A percentile compares a stretch with the other conserved stretches of the same genome.
phyloP scores from a whole-genome alignment of 2,797 vertebrate species.

The Galagoides demidoff region DNA sequence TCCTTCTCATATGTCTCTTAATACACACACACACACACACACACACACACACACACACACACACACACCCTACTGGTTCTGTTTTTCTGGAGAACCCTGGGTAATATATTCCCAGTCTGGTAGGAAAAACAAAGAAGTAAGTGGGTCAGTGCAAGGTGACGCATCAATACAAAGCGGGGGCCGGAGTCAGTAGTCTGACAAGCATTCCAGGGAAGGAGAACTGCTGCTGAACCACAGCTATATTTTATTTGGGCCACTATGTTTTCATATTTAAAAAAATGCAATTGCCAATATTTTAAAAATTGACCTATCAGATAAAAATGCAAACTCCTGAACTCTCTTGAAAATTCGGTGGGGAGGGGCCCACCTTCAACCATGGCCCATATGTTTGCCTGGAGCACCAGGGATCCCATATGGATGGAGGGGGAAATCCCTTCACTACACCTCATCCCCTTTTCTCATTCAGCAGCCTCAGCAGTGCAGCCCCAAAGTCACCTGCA shows the following conservation, averaged over 20 bases:
- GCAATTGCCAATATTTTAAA: background rate
- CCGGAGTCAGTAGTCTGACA: fast-evolving
- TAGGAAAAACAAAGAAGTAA: background rate
- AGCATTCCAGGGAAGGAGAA: background rate
- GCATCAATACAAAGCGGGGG: background rate
- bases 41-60: too few relatives aligned
- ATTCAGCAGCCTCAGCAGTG: fast-evolving
- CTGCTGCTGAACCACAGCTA: too few relatives aligned
- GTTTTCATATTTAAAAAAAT: background rate
- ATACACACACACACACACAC: background rate
- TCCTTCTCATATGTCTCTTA: background rate
- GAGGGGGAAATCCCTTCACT: fast-evolving
- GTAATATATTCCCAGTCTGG: background rate
- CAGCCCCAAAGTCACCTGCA: background rate
- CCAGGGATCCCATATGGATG: fast-evolving
- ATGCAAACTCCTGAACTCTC: background rate
- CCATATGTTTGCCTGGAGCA: background rate
- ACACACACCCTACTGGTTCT: background rate
- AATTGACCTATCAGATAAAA: background rate
- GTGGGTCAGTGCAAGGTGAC: background rate
- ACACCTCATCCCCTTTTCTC: background rate
- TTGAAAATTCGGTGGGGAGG: background rate
- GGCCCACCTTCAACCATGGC: too few relatives aligned
- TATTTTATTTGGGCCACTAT: background rate
- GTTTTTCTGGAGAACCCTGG: background rate